These are phyloP conservation scores for Platyrinchus mystaceus DNA, from an alignment of 2,797 vertebrate species.

Conservation along the genomic window DNA sequence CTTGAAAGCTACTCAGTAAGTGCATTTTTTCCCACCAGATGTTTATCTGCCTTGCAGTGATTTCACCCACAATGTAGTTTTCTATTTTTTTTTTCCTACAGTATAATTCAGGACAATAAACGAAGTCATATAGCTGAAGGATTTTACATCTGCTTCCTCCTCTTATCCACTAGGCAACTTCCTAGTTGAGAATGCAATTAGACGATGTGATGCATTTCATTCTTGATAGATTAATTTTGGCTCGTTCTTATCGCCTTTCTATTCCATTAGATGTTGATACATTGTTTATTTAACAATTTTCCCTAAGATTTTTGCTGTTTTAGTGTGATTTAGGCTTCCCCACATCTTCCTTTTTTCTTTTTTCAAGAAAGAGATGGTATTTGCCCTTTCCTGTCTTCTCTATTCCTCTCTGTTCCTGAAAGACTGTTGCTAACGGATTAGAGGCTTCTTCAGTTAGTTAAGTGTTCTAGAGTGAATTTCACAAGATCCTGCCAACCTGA, in stretches of 20 bases:
- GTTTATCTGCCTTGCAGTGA: background rate
- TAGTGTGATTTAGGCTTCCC: background rate
- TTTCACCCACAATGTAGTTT: background rate
- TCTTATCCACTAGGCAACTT: background rate
- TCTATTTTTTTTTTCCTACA: background rate
- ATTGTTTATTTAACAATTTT: background rate
- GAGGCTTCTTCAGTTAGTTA: background rate
- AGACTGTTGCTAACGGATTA: background rate
- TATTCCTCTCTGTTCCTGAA: background rate
- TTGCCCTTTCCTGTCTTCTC: background rate
- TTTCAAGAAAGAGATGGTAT: background rate
- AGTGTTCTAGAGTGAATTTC: background rate
- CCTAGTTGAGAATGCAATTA: background rate
- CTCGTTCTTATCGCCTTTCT: background rate
- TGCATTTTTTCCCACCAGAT: background rate
- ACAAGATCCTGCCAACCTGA: background rate
- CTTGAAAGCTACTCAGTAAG: conserved; percentile 55
- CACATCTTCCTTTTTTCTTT: background rate
- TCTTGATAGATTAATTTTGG: background rate
- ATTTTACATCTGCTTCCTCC: background rate
- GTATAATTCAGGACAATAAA: background rate
- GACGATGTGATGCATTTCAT: background rate
- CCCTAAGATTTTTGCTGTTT: background rate
- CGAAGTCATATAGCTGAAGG: background rate
- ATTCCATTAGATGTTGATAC: background rate